These are phyloP conservation scores for Zaprionus ornatus DNA, from an alignment of 1,140 invertebrate genomes.

Conservation along the genomic window DNA sequence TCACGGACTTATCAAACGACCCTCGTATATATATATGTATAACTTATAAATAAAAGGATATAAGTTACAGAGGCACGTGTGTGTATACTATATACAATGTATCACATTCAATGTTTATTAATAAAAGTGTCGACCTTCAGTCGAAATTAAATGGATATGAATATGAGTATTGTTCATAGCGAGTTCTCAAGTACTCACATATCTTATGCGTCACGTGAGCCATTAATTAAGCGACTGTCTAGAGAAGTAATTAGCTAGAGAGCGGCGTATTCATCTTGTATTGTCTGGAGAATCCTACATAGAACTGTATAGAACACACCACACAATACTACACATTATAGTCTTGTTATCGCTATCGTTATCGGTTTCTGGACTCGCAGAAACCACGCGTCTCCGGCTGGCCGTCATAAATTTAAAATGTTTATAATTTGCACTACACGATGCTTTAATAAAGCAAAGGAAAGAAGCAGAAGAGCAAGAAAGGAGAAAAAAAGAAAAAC, in stretches of 20 bases:
- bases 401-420: conserved; percentile 45
- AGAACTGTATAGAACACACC: background rate
- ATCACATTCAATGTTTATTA: background rate
- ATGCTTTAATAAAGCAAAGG: conserved; percentile 52
- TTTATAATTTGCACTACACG: conserved; percentile 71
- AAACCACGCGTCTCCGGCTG: conserved; percentile 52
- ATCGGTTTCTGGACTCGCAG: conserved; percentile 34
- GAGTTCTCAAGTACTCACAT: background rate
- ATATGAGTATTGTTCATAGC: too few relatives aligned
- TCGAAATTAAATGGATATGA: background rate
- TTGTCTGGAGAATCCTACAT: background rate
- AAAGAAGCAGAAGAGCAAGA: background rate
- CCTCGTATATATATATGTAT: background rate
- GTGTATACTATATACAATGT: background rate
- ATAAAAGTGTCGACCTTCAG: conserved; percentile 15
- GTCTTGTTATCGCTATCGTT: conserved; percentile 8
- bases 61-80: background rate
- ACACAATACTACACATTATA: background rate
- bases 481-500: background rate
- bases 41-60: conserved; percentile 1
- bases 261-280: background rate
- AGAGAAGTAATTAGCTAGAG: conserved; percentile 28
- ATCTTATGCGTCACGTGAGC: conserved; percentile 51
- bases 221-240: conserved; percentile 20
- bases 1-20: too few relatives aligned